Percentiles rank a stretch among this genome's conserved stretches.
Evolutionary conservation across 1,140 invertebrate genomes (phyloP).

Genomic region (Mycetomoellerius zeteki): DNA sequence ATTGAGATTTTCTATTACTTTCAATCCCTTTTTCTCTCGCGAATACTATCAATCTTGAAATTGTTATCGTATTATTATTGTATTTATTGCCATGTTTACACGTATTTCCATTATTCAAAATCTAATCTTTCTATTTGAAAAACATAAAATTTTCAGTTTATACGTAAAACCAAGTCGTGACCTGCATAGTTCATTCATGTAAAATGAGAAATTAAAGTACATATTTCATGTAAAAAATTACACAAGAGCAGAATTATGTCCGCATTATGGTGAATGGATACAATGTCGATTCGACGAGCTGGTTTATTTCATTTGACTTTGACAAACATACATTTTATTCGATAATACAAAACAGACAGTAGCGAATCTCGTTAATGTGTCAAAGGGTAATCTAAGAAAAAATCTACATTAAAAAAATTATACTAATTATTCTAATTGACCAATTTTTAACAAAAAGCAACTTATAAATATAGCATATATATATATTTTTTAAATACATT

Average conservation of each 20-base stretch:
- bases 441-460: background rate
- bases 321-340: background rate
- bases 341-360: background rate
- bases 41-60: background rate
- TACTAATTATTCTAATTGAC: background rate
- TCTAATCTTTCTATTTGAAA: constrained; percentile 9
- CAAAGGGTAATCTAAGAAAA: background rate
- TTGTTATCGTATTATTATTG: constrained; percentile 31
- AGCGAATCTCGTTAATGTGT: background rate
- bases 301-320: constrained; percentile 23
- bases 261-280: background rate
- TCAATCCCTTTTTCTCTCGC: background rate
- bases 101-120: constrained; percentile 29
- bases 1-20: background rate
- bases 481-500: too few relatives aligned
- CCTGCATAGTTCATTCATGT: constrained; percentile 30
- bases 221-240: constrained; percentile 50
- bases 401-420: background rate
- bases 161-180: constrained; percentile 2
- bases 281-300: background rate
- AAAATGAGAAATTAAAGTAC: constrained; percentile 47
- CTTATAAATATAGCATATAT: background rate
- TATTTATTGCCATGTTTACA: constrained; percentile 36
- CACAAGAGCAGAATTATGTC: background rate
- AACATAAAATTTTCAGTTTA: constrained; percentile 27